Percentiles rank a stretch among this genome's conserved stretches.
Conservation (phyloP, 2,888 invertebrate genomes). For the Neelides folsomi region DNA sequence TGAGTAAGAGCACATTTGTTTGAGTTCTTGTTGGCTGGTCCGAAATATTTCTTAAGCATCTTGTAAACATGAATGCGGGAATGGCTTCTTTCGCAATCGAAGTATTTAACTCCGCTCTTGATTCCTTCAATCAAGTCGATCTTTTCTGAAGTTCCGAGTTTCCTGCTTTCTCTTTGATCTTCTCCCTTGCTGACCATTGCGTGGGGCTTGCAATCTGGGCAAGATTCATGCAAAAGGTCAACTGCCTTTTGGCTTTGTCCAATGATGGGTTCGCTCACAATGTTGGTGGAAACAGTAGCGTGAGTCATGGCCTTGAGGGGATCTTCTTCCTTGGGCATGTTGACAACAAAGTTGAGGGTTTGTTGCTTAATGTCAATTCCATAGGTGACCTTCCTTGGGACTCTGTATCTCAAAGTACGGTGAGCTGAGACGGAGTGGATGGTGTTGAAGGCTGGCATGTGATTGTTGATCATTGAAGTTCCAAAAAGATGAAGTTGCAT, state of each 20-base stretch:
- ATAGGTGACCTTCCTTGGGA: conserved; percentile 26
- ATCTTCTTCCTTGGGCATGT: conserved; percentile 27
- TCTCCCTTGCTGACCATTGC: conserved; percentile 29
- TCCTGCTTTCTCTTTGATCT: too few species aligned
- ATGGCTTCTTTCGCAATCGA: conserved; percentile 31
- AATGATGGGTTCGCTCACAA: conserved; percentile 17
- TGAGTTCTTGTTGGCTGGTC: conserved; percentile 30
- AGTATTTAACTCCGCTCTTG: conserved; percentile 29
- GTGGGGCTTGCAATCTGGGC: conserved; percentile 21
- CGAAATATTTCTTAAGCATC: conserved; percentile 28
- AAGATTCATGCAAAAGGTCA: conserved; percentile 24
- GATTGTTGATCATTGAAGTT: conserved; percentile 23
- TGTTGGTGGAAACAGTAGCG: conserved; percentile 17
- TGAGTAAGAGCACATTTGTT: conserved; percentile 23
- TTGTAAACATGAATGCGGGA: conserved; percentile 24
- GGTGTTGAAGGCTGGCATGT: conserved; percentile 27
- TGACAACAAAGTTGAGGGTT: conserved; percentile 21
- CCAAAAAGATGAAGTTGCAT: conserved; percentile 23
- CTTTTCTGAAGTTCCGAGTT: conserved; percentile 28
- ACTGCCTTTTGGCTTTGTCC: conserved; percentile 21
- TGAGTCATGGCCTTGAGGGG: conserved; percentile 25
- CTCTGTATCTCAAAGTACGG: conserved; percentile 24
- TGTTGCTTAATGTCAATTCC: conserved; percentile 26
- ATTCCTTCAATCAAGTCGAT: conserved; percentile 28
- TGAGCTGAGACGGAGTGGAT: conserved; percentile 24